These are phyloP conservation scores for Xyrauchen texanus DNA, from an alignment of 2,113 vertebrate species.

Conservation along the genomic window DNA sequence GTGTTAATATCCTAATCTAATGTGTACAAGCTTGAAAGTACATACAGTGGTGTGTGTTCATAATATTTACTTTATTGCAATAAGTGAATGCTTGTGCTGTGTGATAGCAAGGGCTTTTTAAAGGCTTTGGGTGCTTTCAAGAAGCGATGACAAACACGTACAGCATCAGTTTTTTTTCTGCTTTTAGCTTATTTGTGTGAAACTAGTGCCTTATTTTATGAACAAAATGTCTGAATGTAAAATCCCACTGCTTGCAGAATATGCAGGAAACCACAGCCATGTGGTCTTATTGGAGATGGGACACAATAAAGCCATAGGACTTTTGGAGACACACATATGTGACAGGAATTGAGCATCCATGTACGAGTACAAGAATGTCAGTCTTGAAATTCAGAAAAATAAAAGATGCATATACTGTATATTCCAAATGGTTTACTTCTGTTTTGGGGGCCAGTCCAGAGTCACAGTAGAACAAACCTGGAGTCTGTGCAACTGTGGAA, in stretches of 20 bases:
- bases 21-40: background rate
- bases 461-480: no score
- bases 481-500: no score
- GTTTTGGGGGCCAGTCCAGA: no score
- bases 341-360: background rate
- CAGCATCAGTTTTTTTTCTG: background rate
- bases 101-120: background rate
- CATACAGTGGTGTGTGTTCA: background rate
- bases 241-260: background rate
- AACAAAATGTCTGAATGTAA: background rate
- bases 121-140: background rate
- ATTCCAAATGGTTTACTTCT: no score
- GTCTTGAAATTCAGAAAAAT: no score
- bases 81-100: background rate
- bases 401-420: no score
- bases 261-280: conserved; percentile 17
- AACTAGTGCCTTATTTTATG: conserved; percentile 39
- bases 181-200: conserved; percentile 29
- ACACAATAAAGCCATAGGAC: conserved; percentile 8
- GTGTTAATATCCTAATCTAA: conserved; percentile 6
- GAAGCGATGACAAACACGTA: background rate
- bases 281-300: background rate
- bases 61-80: background rate
- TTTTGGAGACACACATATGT: background rate
- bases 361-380: background rate